Conservation (phyloP, 2,888 invertebrate genomes). For the Phragmatobia fuliginosa region DNA sequence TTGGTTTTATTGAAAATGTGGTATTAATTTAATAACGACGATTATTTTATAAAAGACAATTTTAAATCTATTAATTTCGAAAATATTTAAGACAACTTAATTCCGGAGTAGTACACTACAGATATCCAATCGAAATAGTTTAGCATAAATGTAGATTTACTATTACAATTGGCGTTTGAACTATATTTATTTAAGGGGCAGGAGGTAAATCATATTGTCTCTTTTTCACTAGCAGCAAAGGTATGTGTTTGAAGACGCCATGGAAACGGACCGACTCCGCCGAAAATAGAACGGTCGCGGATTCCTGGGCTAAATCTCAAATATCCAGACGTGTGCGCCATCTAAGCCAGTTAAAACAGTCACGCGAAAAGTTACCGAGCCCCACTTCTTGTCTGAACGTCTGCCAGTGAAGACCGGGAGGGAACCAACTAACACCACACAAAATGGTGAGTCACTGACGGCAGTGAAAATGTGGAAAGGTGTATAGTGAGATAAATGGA, state of each 20-base stretch:
- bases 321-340: conserved; percentile 89
- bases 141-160: conserved; percentile 84
- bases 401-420: conserved; percentile 91
- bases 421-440: conserved; percentile 88
- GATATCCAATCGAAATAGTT: conserved; percentile 84
- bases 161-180: conserved; percentile 75
- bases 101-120: conserved; percentile 62
- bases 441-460: conserved; percentile 89
- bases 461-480: conserved; percentile 82
- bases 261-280: conserved; percentile 73
- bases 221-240: conserved; percentile 62
- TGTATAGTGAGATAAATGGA: conserved; percentile 79
- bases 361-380: conserved; percentile 88
- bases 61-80: conserved; percentile 16
- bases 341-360: conserved; percentile 92
- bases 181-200: conserved; percentile 55
- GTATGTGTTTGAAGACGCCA: conserved; percentile 64
- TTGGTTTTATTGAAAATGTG: conserved; percentile 9
- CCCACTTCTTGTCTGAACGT: conserved; percentile 93
- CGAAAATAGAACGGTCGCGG: conserved; percentile 85
- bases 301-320: conserved; percentile 88
- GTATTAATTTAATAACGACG: background rate
- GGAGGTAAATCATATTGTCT: conserved; percentile 68
- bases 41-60: background rate
- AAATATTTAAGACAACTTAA: conserved; percentile 61